A percentile compares a stretch with the other conserved stretches of the same genome.
Evolutionary conservation across 2,888 invertebrate species (phyloP).

Genomic region (Auanema sp.): DNA sequence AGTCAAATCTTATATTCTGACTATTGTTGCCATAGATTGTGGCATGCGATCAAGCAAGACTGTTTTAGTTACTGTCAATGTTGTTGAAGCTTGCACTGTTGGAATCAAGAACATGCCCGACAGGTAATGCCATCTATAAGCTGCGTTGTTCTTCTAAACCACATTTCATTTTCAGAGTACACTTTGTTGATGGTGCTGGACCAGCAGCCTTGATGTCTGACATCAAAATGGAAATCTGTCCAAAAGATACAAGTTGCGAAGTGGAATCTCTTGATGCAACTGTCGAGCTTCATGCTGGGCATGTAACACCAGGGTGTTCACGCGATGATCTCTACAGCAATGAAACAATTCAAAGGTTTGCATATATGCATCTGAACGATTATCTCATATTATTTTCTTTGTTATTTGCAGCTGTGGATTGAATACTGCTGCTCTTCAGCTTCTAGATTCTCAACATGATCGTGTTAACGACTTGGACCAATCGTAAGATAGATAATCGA

Average conservation of each 20-base stretch:
- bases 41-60: conserved; percentile 84
- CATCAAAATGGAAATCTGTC: neutral
- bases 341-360: conserved; percentile 36
- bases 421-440: too few species aligned
- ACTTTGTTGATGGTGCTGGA: too few species aligned
- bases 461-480: too few species aligned
- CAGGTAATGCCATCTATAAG: neutral
- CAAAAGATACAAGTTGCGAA: conserved; percentile 33
- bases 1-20: conserved; percentile 91
- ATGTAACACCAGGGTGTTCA: conserved; percentile 91
- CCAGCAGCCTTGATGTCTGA: neutral
- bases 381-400: too few species aligned
- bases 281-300: conserved; percentile 77
- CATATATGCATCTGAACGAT: conserved; percentile 1
- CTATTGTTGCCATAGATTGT: conserved; percentile 94
- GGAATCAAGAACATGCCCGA: conserved; percentile 26
- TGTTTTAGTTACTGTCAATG: conserved; percentile 93
- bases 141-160: too few species aligned
- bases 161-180: too few species aligned
- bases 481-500: too few species aligned
- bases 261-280: conserved; percentile 65
- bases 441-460: too few species aligned
- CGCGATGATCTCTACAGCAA: conserved; percentile 80
- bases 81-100: conserved; percentile 71
- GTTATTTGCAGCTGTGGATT: too few species aligned